Conservation (phyloP, 1,140 invertebrate genomes). For the Atopsyche davidsoni region DNA sequence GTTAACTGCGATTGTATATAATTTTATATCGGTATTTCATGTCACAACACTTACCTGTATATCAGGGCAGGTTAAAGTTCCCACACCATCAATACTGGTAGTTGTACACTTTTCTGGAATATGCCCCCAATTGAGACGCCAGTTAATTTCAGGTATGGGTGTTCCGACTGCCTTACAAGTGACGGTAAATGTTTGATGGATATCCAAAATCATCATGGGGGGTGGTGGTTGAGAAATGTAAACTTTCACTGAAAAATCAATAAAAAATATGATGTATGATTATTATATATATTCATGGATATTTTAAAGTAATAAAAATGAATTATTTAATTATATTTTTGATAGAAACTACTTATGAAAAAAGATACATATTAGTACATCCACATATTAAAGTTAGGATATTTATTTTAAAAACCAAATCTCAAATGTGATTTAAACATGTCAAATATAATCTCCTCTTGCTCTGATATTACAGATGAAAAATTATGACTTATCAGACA, state of each 20-base stretch:
- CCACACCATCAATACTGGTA: slow-evolving; percentile 71
- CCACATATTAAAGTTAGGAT: too few species aligned
- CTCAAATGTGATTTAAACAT: too few species aligned
- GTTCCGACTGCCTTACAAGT: slow-evolving; percentile 83
- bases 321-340: too few species aligned
- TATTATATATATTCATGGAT: too few species aligned
- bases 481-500: too few species aligned
- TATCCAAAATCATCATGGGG: slow-evolving; percentile 59
- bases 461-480: too few species aligned
- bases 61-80: slow-evolving; percentile 73
- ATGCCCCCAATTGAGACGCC: slow-evolving; percentile 96
- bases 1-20: not conserved
- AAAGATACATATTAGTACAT: too few species aligned
- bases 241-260: slow-evolving; percentile 33
- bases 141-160: slow-evolving; percentile 86
- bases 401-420: too few species aligned
- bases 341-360: too few species aligned
- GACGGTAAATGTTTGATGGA: slow-evolving; percentile 69
- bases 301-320: too few species aligned
- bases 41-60: slow-evolving; percentile 49
- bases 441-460: too few species aligned
- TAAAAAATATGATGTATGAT: too few species aligned
- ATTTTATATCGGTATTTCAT: not conserved
- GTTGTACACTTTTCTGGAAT: slow-evolving; percentile 79
- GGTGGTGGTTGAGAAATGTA: slow-evolving; percentile 54